Evolutionary conservation across 1,140 invertebrate genomes (phyloP).

Genomic region (Hormaphis cornu): DNA sequence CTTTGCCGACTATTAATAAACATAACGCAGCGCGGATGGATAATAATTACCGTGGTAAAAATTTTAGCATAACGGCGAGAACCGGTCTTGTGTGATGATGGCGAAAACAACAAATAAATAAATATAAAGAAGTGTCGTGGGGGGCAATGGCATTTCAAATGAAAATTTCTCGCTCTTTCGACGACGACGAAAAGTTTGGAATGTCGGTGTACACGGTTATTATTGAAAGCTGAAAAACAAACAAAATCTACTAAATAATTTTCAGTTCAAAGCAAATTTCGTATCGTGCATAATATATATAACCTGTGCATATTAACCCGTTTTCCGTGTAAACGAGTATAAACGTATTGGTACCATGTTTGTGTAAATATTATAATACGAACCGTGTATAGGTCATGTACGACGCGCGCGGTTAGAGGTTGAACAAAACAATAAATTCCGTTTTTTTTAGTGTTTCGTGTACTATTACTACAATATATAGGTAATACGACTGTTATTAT

Average conservation of each 20-base stretch:
- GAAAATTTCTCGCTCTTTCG: background rate
- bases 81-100: constrained; percentile 6
- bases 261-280: too few species aligned
- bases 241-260: too few species aligned
- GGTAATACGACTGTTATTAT: too few species aligned
- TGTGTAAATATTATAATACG: background rate
- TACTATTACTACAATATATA: background rate
- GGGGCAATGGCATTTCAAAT: constrained; percentile 12
- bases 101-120: too few species aligned
- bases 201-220: too few species aligned
- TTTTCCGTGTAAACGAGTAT: background rate
- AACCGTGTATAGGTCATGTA: constrained; percentile 7
- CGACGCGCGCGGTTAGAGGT: background rate
- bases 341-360: too few species aligned
- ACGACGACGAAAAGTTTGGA: background rate
- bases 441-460: constrained; percentile 10
- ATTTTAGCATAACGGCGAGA: constrained; percentile 23
- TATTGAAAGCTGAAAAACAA: too few species aligned
- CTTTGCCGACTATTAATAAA: constrained; percentile 24
- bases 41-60: constrained; percentile 30
- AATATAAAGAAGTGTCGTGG: constrained; percentile 16
- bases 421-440: background rate
- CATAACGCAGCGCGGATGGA: constrained; percentile 8
- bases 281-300: too few species aligned
- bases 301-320: too few species aligned